These are phyloP conservation scores for Silurus aristotelis DNA, from an alignment of 2,797 vertebrate genomes.

Conservation along the genomic window DNA sequence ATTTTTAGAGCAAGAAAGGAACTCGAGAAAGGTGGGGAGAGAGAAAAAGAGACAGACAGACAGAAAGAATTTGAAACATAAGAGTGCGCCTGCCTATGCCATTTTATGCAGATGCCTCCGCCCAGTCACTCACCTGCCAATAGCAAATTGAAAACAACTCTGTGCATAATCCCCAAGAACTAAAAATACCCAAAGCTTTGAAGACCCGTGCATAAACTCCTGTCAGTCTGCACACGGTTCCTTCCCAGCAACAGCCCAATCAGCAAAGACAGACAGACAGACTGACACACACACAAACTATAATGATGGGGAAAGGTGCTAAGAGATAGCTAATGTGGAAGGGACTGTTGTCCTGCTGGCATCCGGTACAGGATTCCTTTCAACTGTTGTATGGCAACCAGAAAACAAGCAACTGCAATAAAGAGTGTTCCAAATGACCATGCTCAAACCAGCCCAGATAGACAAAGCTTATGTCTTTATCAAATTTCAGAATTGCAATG, in stretches of 20 bases:
- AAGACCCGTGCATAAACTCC: conserved; percentile 58
- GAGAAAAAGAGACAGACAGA: conserved; percentile 19
- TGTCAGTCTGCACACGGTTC: conserved; percentile 57
- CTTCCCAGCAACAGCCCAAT: conserved; percentile 65
- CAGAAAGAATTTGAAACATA: conserved; percentile 53
- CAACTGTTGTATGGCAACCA: conserved; percentile 57
- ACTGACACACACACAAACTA: conserved; percentile 39
- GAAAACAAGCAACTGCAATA: conserved; percentile 47
- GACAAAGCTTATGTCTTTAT: conserved; percentile 25
- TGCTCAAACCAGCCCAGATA: conserved; percentile 19
- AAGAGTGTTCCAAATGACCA: conserved; percentile 33
- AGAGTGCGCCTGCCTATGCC: conserved; percentile 55
- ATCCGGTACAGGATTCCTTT: conserved; percentile 33
- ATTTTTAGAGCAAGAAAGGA: conserved; percentile 16
- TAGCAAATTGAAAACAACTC: conserved; percentile 74
- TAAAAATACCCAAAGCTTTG: conserved; percentile 72
- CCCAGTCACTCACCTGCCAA: conserved; percentile 72
- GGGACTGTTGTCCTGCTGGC: conserved; percentile 38
- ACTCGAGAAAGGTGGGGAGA: conserved; percentile 7
- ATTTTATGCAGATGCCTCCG: conserved; percentile 61
- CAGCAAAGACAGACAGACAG: conserved; percentile 50
- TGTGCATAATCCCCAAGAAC: conserved; percentile 69
- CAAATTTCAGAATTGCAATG: conserved; percentile 24
- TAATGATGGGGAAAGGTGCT: conserved; percentile 29
- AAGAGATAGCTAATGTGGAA: conserved; percentile 30